Evolutionary conservation across 2,113 vertebrate genomes (phyloP).

Genomic region (Gorsachius goisagi): DNA sequence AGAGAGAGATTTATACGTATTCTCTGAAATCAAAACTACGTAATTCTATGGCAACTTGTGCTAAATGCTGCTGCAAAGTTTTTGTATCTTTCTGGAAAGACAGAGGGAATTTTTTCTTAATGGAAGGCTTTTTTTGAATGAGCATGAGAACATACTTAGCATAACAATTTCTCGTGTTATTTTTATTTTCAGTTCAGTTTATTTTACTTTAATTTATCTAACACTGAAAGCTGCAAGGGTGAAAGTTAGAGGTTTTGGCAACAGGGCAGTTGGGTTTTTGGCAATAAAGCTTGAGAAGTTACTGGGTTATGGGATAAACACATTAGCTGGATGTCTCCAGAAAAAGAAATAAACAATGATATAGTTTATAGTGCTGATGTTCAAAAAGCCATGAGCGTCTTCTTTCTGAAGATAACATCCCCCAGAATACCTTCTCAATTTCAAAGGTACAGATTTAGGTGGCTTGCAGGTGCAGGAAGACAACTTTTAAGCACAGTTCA

Average conservation of each 20-base stretch:
- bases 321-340: not conserved
- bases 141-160: not conserved
- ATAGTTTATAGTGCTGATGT: not conserved
- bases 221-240: not conserved
- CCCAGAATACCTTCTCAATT: not conserved
- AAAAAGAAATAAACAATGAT: conserved; percentile 1
- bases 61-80: not conserved
- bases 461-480: not conserved
- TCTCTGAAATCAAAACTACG: not conserved
- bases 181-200: conserved; percentile 5
- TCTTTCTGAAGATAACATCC: not conserved
- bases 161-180: not conserved
- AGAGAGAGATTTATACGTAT: not conserved
- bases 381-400: not conserved
- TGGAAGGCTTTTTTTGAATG: not conserved
- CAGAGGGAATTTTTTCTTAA: not conserved
- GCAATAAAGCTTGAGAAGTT: not conserved
- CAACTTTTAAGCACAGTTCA: not conserved
- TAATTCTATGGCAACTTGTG: not conserved
- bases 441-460: not conserved
- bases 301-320: not conserved
- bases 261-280: not conserved
- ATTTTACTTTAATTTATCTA: conserved; percentile 20
- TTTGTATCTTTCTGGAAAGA: not conserved
- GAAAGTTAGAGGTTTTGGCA: not conserved